Base-by-base conservation (phyloP, 2,888 invertebrate species). In the Stegophylla sp. region DNA sequence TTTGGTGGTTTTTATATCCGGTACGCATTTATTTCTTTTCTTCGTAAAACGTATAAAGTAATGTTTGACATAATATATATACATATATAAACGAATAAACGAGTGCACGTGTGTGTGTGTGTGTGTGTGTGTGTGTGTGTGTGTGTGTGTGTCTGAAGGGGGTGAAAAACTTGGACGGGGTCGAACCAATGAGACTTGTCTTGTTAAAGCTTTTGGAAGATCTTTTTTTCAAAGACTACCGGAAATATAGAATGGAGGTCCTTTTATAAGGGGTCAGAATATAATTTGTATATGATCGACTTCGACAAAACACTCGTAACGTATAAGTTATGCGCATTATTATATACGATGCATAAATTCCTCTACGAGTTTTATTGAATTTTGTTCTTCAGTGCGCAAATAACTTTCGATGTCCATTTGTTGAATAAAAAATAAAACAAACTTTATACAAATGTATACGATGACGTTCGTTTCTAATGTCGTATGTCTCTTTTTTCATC, bases 11-110 rank as follows among this genome's bases (percentile, higher is more conserved):
- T 76, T 66, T 43, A 43, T 76, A 76, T 76, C 75, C 75, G 75
- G 75, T 76, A 76, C 75, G 53, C 75, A 53, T 76, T 76, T 76
- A 76, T 76, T 74, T 76, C 75, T 76, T 66, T 66, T 76, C 75
- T 76, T 43, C 75, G 64, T 75, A 75, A 63, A 63, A 74, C 63
- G 75, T 76, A 76, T 76, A 76, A 64, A 76, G 64, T 76, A 76
- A 76, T 76, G 75, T 76, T 66, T 23, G 48, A 13, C 64, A 41
- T 76, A 76, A 76, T 66, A 43, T n/a, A 41, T 17, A 41, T 17
- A n/a, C 13, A 61, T 7, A 26, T 17, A 61, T 17, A 61, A 2
- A 61, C 15, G 41, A 17, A 43, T 15, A 17, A 23, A 72, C 41
- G 41, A n/a, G 34, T 20, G 20, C 17, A 0, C 34, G 34, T 17